A percentile compares a stretch with the other conserved stretches of the same genome.
Conservation (phyloP, 2,888 invertebrate species). For the Troilus luridus region DNA sequence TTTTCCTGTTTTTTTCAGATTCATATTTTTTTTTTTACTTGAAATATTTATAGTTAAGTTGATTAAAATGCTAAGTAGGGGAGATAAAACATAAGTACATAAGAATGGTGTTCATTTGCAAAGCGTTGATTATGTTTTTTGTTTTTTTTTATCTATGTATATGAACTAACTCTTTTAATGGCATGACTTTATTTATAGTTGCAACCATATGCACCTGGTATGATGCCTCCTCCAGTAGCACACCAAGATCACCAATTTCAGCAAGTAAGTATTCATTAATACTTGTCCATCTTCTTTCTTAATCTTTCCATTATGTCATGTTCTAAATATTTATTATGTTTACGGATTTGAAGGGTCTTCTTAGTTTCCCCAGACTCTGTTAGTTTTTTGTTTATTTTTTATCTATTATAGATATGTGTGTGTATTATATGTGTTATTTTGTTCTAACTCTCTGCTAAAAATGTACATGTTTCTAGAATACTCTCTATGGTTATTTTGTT, state of each 20-base stretch:
- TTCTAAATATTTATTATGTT: neutral
- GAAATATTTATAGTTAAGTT: neutral
- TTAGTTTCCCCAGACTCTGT: neutral
- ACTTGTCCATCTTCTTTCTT: neutral
- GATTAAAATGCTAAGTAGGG: neutral
- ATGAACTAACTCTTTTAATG: neutral
- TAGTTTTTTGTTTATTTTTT: too few species aligned
- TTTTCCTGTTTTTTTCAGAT: neutral
- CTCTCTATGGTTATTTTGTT: too few species aligned
- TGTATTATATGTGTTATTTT: too few species aligned
- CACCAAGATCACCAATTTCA: slow-evolving; percentile 64
- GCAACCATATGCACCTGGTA: slow-evolving; percentile 55
- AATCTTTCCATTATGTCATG: neutral
- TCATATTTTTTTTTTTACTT: neutral
- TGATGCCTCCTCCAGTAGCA: slow-evolving; percentile 67
- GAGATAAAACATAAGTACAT: neutral
- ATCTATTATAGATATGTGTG: too few species aligned
- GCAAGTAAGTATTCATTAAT: slow-evolving; percentile 29
- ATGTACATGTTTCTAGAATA: too few species aligned
- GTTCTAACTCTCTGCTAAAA: too few species aligned
- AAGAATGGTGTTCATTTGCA: neutral
- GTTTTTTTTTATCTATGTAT: neutral
- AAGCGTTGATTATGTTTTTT: neutral
- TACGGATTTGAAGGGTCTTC: neutral
- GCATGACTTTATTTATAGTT: neutral